Percentiles rank a stretch among this genome's conserved stretches.
phyloP scores from a whole-genome alignment of 2,113 vertebrate species.

The Platysteira castanea region DNA sequence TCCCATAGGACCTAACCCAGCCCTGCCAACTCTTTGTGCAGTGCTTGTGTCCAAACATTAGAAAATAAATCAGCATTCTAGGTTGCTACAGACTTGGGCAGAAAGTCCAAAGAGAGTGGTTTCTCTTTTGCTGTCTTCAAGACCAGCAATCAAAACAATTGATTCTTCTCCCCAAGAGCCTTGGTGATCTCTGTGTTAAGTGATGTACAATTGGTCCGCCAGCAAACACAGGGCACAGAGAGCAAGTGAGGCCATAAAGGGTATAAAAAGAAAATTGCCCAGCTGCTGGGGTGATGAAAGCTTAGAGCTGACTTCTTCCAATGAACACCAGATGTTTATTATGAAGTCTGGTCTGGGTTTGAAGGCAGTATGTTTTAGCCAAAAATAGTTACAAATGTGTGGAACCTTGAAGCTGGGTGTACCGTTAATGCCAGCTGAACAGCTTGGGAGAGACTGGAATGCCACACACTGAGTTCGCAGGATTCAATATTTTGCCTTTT shows the following conservation, averaged over 20 bases:
- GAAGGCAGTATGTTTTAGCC: background rate
- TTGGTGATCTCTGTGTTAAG: rapidly evolving
- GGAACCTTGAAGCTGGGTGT: background rate
- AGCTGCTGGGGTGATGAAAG: background rate
- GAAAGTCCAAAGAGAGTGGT: background rate
- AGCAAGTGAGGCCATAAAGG: background rate
- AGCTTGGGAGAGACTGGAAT: background rate
- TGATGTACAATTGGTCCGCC: background rate
- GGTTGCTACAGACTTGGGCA: background rate
- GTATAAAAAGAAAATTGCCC: background rate
- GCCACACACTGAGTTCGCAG: background rate
- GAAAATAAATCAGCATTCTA: background rate
- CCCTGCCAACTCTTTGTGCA: background rate
- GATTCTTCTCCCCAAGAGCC: background rate
- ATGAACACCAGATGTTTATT: background rate
- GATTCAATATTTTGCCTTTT: background rate
- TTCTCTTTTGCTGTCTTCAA: background rate
- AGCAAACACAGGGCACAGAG: background rate
- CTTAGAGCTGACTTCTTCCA: background rate
- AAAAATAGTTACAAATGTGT: background rate
- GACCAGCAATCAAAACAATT: background rate
- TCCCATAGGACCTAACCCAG: rapidly evolving
- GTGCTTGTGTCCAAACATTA: background rate
- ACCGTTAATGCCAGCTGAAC: background rate
- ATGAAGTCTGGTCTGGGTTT: background rate